Conservation (phyloP, 1,140 invertebrate species). For the Camponotus vicinus region DNA sequence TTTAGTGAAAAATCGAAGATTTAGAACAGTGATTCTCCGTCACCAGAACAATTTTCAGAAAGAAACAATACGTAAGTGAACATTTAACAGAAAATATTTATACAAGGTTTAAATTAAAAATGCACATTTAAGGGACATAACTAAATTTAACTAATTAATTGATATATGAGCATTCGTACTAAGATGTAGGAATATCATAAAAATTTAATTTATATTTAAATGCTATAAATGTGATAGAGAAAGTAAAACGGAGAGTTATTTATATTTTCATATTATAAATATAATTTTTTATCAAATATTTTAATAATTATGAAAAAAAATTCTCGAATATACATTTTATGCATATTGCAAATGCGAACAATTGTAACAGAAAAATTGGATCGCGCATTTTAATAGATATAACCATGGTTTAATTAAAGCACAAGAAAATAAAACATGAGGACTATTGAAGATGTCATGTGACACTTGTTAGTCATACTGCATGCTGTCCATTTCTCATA, state of each 20-base stretch:
- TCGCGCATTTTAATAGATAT: neutral
- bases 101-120: slow-evolving; percentile 12
- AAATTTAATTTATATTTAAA: neutral
- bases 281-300: neutral
- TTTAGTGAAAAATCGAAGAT: neutral
- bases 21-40: neutral
- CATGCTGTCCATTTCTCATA: neutral
- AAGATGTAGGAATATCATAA: too few relatives aligned
- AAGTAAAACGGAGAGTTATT: neutral
- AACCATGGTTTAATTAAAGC: slow-evolving; percentile 9
- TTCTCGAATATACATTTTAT: neutral
- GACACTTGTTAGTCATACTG: neutral
- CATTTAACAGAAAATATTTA: neutral
- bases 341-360: neutral
- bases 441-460: neutral
- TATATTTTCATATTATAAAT: neutral
- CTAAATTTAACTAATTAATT: too few relatives aligned
- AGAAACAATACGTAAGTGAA: neutral
- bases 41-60: neutral
- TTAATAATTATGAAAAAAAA: neutral
- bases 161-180: too few relatives aligned
- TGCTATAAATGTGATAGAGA: neutral
- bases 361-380: neutral
- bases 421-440: neutral
- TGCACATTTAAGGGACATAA: neutral